These are phyloP conservation scores for Coreoperca whiteheadi DNA, from an alignment of 2,113 vertebrate genomes.

Conservation along the genomic window DNA sequence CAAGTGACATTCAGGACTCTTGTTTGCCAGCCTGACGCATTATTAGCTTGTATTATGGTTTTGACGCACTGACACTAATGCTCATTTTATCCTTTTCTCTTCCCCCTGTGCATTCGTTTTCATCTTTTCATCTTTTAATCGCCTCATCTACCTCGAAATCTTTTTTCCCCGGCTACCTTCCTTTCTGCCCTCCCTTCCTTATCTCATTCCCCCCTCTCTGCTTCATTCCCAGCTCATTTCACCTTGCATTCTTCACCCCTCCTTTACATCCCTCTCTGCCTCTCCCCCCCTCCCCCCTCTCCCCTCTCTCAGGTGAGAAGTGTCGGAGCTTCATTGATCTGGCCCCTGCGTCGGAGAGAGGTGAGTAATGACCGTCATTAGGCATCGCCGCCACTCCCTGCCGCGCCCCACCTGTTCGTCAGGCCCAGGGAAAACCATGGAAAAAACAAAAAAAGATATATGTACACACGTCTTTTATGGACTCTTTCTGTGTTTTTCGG, in stretches of 20 bases:
- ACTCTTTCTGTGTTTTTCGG: not conserved
- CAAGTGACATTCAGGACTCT: conserved; percentile 2
- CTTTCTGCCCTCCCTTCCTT: not conserved
- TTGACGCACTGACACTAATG: conserved; percentile 35
- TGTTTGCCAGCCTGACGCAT: not conserved
- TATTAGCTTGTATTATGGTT: not conserved
- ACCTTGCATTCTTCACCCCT: conserved; percentile 44
- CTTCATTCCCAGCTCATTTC: conserved; percentile 53
- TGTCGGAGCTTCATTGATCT: conserved; percentile 99
- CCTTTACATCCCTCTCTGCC: conserved; percentile 4
- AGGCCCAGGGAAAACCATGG: conserved; percentile 13
- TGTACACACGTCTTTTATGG: not conserved
- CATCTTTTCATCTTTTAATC: conserved; percentile 28
- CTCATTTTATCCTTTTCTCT: conserved; percentile 30
- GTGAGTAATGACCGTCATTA: conserved; percentile 88
- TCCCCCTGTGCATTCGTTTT: not conserved
- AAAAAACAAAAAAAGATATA: not conserved
- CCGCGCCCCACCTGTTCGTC: conserved; percentile 65
- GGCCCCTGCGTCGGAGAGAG: conserved; percentile 96
- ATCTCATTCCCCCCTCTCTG: not conserved
- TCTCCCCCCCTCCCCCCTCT: conserved; percentile 44
- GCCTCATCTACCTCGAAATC: not conserved
- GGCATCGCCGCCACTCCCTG: conserved; percentile 32
- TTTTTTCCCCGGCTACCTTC: not conserved
- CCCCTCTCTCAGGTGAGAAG: conserved; percentile 91